Base-by-base conservation (phyloP, 2,797 vertebrate genomes). In the Falco berigora region DNA sequence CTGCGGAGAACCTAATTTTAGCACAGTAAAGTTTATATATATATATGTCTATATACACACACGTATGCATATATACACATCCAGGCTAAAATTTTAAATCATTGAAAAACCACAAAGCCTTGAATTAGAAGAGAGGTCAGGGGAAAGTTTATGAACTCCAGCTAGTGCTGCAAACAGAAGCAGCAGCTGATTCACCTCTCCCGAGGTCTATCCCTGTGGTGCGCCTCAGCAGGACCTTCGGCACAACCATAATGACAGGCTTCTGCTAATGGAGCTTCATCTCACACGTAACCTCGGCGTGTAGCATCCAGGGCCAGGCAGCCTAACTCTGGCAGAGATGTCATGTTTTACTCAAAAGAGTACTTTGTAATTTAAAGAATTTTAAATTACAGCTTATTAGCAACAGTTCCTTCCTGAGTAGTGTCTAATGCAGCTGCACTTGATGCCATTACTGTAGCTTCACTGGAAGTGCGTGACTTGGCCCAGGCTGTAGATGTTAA, bases 91-190 rank as follows among this genome's bases (percentile, higher is more conserved):
- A 96, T 96, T 95, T 95, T 30, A 96, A 90, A 69, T 85, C 49
- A 5, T 44, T 78, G 84, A 91, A 97, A 96, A 97, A 74, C 94
- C 95, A 93, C 86, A 28, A 47, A 73, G 68, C 82, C 95, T 92
- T 64, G 86, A 95, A 93, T 97, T 96, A 91, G 90, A 80, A 87
- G 78, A 62, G 81, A 86, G 53, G 84, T 77, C 46, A 78, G 56
- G 46, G 22, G 46, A 89, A 91, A 85, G 96, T 94, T 97, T 68
- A 1, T 53, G 93, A 94, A 74, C 89, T 64, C 40, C 78, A 71
- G 61, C 86, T 93, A 62, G 84, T 0, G 3, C 83, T 61, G 40
- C 59, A 89, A 85, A 90, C 30, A 36, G 25, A 10, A 61, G 38
- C 3, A 4, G 78, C 87, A 77, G 72, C 79, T 86, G 84, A 78